Conservation (phyloP, 2,113 vertebrate species). For the Oryzias javanicus region DNA sequence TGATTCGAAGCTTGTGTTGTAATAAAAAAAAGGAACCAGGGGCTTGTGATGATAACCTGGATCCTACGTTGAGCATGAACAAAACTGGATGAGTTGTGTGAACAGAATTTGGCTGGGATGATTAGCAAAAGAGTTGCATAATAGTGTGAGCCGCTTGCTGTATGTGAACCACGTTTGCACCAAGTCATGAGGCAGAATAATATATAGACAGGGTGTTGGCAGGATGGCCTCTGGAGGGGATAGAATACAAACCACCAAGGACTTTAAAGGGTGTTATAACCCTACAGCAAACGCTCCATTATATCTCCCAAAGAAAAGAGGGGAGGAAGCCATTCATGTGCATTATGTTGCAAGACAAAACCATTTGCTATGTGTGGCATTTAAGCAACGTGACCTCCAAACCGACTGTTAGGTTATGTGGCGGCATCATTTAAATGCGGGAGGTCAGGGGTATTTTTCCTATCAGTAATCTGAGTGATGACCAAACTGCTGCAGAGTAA, state of each 20-base stretch:
- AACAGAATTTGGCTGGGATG: constrained; percentile 41
- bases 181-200: constrained; percentile 20
- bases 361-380: not conserved
- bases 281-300: not conserved
- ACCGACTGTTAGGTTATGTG: constrained; percentile 15
- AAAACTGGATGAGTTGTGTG: constrained; percentile 35
- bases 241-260: constrained; percentile 12
- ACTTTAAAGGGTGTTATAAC: constrained; percentile 10
- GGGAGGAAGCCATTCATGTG: not conserved
- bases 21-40: constrained; percentile 7
- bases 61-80: constrained; percentile 48
- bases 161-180: constrained; percentile 39
- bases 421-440: constrained; percentile 23
- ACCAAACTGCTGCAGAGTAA: constrained; percentile 45
- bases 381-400: constrained; percentile 8
- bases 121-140: constrained; percentile 25
- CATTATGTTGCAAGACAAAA: constrained; percentile 17
- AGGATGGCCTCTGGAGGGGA: constrained; percentile 1
- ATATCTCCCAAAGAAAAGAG: not conserved
- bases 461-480: constrained; percentile 36
- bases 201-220: constrained; percentile 2
- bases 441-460: constrained; percentile 27
- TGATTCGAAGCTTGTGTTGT: too few relatives aligned
- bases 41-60: constrained; percentile 43
- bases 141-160: constrained; percentile 31